phyloP scores from a whole-genome alignment of 2,797 vertebrate genomes.

The Onychomys torridus region DNA sequence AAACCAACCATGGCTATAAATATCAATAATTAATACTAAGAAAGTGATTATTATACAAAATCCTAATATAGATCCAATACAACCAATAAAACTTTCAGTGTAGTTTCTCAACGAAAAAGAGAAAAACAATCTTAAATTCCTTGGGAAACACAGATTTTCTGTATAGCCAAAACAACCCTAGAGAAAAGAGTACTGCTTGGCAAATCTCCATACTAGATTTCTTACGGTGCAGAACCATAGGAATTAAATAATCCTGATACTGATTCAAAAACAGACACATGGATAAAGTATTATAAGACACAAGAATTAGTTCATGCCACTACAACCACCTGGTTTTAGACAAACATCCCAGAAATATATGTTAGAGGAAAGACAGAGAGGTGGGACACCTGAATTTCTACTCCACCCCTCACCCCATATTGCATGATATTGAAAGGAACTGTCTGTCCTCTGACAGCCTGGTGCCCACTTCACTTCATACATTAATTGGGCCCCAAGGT shows the following conservation, averaged over 20 bases:
- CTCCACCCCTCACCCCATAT: background rate
- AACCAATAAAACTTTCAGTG: background rate
- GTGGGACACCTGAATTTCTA: background rate
- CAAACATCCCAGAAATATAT: background rate
- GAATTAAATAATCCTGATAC: background rate
- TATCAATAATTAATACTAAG: background rate
- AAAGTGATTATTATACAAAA: background rate
- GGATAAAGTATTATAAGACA: background rate
- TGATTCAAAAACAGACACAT: background rate
- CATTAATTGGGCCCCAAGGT: background rate
- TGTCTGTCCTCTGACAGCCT: background rate
- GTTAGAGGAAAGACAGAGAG: background rate
- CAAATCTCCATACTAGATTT: background rate
- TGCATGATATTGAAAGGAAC: background rate
- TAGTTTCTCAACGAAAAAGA: background rate
- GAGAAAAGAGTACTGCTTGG: background rate
- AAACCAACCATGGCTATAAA: background rate
- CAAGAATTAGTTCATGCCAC: background rate
- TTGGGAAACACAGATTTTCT: background rate
- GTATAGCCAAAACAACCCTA: background rate
- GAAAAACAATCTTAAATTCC: background rate
- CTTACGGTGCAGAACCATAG: background rate
- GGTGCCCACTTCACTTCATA: background rate
- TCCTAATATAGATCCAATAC: background rate
- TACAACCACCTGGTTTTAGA: background rate